Base-by-base conservation (phyloP, 1,140 invertebrate species). In the Pollicipes pollicipes region DNA sequence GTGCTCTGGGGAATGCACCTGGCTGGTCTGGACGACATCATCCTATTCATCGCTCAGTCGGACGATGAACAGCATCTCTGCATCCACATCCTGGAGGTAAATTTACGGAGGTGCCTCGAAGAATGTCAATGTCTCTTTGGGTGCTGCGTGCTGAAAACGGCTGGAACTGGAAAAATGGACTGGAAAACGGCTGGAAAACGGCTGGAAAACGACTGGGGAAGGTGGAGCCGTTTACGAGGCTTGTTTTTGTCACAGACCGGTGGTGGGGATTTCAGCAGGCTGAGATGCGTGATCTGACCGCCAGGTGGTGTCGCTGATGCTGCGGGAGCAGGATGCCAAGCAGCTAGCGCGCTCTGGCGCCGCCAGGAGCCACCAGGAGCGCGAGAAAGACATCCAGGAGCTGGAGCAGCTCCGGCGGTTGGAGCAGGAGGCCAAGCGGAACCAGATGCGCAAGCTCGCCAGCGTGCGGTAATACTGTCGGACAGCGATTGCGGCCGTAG, bases 1-100 rank as follows among this genome's bases (percentile, higher is more conserved):
- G 83, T 94, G 28, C 79, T 93, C 68, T 93, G 89, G 87, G 87
- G 86, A 0, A 77, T 94, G 29, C 90, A 95, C 80, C 85, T 90
- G 75, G 91, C 93, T 68, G 90, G 91, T 26, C 86, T 95, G 76
- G 82, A 91, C 68, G 90, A 96, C 78, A 83, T 97, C 73, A 82
- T 98, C 29, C 81, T 97, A 3, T 97, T 92, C 75, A 87, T 98
- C 73, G 83, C 87, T 28, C 89, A 88, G 75, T 89, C 90, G 45
- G 85, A 87, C 71, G 85, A 87, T 75, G 94, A 97, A 79, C 87
- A 89, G 75, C 87, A 90, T 72, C 94, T 93, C 77, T 91, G 90
- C 77, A 86, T 97, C 83, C 92, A 97, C 79, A 85, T 93, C 30
- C 78, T 97, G 69, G 94, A 97, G 81, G 88, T 89, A 78, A 78